These are phyloP conservation scores for Sternarchorhynchus goeldii DNA, from an alignment of 2,797 vertebrate genomes.

Conservation along the genomic window DNA sequence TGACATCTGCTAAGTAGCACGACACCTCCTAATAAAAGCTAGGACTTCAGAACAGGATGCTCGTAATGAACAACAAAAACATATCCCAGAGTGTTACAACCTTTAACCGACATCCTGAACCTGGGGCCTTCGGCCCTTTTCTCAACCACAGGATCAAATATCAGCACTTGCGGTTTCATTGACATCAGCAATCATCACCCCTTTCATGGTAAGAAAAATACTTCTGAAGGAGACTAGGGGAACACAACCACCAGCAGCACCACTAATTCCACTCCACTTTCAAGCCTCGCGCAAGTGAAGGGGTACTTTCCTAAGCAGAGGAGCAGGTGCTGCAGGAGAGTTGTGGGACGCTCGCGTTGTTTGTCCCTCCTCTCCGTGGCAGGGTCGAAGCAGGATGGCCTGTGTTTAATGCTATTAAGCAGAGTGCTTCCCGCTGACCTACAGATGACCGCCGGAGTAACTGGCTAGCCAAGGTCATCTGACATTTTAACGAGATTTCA, in stretches of 20 bases:
- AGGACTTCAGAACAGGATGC: constrained; percentile 34
- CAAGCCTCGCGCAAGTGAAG: constrained; percentile 31
- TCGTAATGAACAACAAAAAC: constrained; percentile 21
- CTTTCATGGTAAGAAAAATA: neutral
- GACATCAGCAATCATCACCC: constrained; percentile 14
- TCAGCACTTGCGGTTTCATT: constrained; percentile 39
- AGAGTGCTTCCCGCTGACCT: constrained; percentile 77
- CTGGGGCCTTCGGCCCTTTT: constrained; percentile 4
- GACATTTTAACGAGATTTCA: constrained; percentile 81
- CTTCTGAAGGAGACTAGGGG: neutral
- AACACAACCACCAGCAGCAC: neutral
- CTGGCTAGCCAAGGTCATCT: constrained; percentile 76
- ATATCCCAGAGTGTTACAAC: constrained; percentile 8
- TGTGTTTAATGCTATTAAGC: constrained; percentile 77
- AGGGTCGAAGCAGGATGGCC: constrained; percentile 64
- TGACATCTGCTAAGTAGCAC: constrained; percentile 48
- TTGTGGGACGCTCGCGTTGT: constrained; percentile 45
- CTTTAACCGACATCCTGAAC: constrained; percentile 15
- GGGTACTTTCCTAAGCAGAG: constrained; percentile 12
- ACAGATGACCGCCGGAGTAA: constrained; percentile 75
- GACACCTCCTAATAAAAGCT: constrained; percentile 37
- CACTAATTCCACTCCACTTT: neutral
- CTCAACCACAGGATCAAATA: constrained; percentile 15
- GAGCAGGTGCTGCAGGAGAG: constrained; percentile 47
- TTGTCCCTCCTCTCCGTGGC: constrained; percentile 64